Base-by-base conservation (phyloP, 2,797 vertebrate genomes). In the Scleropages formosus region DNA sequence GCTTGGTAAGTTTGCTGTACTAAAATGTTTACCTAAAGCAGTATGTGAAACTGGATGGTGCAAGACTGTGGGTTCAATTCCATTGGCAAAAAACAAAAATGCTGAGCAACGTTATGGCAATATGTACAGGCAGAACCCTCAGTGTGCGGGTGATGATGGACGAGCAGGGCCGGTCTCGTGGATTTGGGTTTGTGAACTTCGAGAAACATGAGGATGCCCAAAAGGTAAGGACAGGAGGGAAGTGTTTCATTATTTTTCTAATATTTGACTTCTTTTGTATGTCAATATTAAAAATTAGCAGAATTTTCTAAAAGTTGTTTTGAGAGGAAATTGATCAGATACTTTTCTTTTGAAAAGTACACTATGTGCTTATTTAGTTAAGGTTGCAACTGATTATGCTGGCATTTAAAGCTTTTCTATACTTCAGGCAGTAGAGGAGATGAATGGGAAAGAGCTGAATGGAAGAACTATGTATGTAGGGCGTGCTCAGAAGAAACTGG, bases 81-180 rank as follows among this genome's bases (percentile, higher is more conserved):
- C n/a, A n/a, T n/a, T n/a, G n/a, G n/a, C n/a, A n/a, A 6, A 39
- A 18, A 71, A 18, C 0, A 0, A 24, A 8, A 31, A 9, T 58
- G 22, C 7, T 27, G 15, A 56, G 22, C 8, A 31, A 8, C 51
- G 10, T 68, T 71, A 49, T 13, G 24, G 20, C 10, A 3, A 3
- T 58, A 39, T 70, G 51, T 51, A 11, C 58, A 99, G 98, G 98
- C 16, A 95, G 89, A 85, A 97, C 93, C 0, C 85, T 97, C 47
- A 99, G 98, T 64, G 95, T 99, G 75, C 94, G 96, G 75, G 97
- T 99, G 83, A 99, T 99, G 98, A 91, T 88, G 78, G 96, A 99
- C 69, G 93, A 80, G 63, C 79, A 77, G 0, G 95, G 96, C 15
- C 89, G 83, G 16, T 98, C 96, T 0, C 91, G 94, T 82, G 95